Evolutionary conservation across 2,888 invertebrate species (phyloP), one percentile per base, ranked within the genome.

Genomic region (Scaptomyza cyrtandrae): DNA sequence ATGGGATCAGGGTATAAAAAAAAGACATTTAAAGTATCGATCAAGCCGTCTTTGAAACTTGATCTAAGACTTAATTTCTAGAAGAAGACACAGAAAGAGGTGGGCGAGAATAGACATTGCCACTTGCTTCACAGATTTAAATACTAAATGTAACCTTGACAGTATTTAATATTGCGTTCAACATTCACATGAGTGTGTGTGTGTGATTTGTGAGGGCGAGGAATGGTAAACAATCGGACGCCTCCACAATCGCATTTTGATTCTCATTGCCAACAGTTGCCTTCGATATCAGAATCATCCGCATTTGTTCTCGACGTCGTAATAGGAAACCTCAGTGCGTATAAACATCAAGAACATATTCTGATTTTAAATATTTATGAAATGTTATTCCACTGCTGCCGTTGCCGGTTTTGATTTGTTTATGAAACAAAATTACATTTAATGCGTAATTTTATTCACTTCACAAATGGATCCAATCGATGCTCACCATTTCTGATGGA

Each of bases 391-490:
- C 44, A 19, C 35, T 33, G 64, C 44, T 31, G 41, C 35, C 33
- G 10, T n/a, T 7, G 13, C 27, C 11, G 41, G 43, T 50, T 53
- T 27, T 57, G 31, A 45, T 48, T 41, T 43, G 64, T 43, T 64
- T 72, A 56, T 64, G 43, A 62, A 76, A 68, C 57, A 11, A 35
- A 74, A 69, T 66, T 65, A 65, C 43, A 55, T 53, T 75, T 76
- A 68, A 78, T 68, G 72, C 76, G 72, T 79, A 79, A 78, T 79
- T 79, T 76, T 72, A 78, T 75, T 82, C 60, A 72, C 56, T 78
- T 82, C 46, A 57, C 78, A 59, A 58, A 60, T 57, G 35, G 55
- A 33, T 9, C 6, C 56, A 37, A 66, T 50, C 56, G 56, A 16
- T 31, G 27, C 9, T 39, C 31, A 2, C 19, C 24, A 57, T 59